Percentiles rank a stretch among this genome's conserved stretches.
phyloP scores from a whole-genome alignment of 1,140 invertebrate genomes.

The Drosophila mojavensis region DNA sequence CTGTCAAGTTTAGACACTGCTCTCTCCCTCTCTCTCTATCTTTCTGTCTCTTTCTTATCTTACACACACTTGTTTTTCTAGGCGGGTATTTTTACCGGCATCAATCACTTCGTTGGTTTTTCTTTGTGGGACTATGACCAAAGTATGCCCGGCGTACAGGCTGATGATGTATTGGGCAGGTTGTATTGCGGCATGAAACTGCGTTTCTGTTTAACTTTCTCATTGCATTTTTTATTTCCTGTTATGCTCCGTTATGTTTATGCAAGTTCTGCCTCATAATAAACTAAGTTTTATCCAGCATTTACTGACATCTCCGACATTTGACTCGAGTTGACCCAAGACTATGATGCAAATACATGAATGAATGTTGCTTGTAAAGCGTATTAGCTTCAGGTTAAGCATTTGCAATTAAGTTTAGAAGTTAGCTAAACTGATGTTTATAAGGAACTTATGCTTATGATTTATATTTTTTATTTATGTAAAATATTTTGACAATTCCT shows the following conservation, averaged over 20 bases:
- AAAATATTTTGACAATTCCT: too few species aligned
- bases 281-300: not conserved
- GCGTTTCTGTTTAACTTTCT: conserved; percentile 39
- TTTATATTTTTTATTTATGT: too few species aligned
- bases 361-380: not conserved
- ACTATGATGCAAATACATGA: too few species aligned
- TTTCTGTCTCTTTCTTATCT: conserved; percentile 21
- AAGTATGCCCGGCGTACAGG: conserved; percentile 89
- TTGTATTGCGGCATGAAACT: conserved; percentile 73
- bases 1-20: conserved; percentile 3
- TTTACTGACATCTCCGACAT: not conserved
- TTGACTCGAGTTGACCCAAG: not conserved
- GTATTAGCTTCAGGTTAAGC: not conserved
- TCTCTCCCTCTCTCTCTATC: conserved; percentile 17
- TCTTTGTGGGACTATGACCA: conserved; percentile 94
- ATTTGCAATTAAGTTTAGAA: not conserved
- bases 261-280: conserved; percentile 5
- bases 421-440: not conserved
- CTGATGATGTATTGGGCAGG: conserved; percentile 94
- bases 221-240: conserved; percentile 20
- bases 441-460: too few species aligned
- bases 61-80: conserved; percentile 84
- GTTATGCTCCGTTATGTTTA: conserved; percentile 16
- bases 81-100: conserved; percentile 90
- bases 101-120: conserved; percentile 89